phyloP scores from a whole-genome alignment of 2,888 invertebrate genomes.

The Tenthredo amoena region DNA sequence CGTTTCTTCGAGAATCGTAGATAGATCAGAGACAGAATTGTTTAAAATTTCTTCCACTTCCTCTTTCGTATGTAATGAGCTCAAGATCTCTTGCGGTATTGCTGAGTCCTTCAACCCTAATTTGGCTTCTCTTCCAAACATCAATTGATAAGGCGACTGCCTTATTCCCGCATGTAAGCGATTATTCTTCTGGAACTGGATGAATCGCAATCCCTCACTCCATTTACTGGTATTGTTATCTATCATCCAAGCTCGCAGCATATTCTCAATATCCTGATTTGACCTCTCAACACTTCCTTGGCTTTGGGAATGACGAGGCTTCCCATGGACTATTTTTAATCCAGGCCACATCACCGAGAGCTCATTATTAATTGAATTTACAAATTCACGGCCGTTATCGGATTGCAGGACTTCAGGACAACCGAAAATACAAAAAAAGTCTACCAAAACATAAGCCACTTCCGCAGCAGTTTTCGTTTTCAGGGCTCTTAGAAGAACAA shows the following conservation, averaged over 20 bases:
- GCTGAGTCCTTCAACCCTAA: slow-evolving; percentile 62
- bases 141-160: slow-evolving; percentile 70
- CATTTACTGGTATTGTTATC: slow-evolving; percentile 71
- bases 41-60: slow-evolving; percentile 59
- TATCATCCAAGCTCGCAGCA: slow-evolving; percentile 70
- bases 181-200: slow-evolving; percentile 76
- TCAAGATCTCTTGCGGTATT: slow-evolving; percentile 61
- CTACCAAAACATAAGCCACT: slow-evolving; percentile 62
- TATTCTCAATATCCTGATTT: slow-evolving; percentile 65
- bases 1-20: slow-evolving; percentile 10
- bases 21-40: slow-evolving; percentile 54
- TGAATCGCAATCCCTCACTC: slow-evolving; percentile 73
- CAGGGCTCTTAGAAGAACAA: slow-evolving; percentile 61
- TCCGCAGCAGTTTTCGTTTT: slow-evolving; percentile 64
- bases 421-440: slow-evolving; percentile 66
- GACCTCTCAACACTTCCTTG: slow-evolving; percentile 57
- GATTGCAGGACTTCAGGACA: slow-evolving; percentile 65
- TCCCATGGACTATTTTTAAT: too few relatives aligned
- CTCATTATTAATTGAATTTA: too few relatives aligned
- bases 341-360: too few relatives aligned
- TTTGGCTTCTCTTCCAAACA: slow-evolving; percentile 69
- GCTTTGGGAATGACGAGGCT: too few relatives aligned
- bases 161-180: slow-evolving; percentile 71
- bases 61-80: slow-evolving; percentile 65
- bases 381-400: too few relatives aligned